Evolutionary conservation across 2,113 vertebrate species (phyloP).

Genomic region (Paratilapia polleni): DNA sequence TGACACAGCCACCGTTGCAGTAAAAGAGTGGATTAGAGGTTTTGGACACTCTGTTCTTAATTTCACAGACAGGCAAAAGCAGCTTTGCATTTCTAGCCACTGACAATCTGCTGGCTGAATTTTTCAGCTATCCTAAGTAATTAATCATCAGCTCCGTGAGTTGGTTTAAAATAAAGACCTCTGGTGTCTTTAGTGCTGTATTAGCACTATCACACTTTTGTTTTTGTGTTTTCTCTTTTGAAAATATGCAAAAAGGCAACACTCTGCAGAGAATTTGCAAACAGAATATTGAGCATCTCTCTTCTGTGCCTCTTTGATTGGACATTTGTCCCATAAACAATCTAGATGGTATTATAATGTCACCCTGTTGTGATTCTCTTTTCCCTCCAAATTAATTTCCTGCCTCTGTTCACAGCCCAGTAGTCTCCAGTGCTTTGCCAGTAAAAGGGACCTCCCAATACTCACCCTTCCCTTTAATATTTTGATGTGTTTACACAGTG

Average conservation of each 20-base stretch:
- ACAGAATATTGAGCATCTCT: no score
- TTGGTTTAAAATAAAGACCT: not conserved
- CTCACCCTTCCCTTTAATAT: constrained; percentile 87
- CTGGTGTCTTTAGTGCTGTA: not conserved
- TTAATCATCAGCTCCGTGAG: not conserved
- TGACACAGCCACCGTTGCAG: not conserved
- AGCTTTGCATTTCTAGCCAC: no score
- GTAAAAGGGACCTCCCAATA: constrained; percentile 85
- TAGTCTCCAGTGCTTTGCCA: constrained; percentile 83
- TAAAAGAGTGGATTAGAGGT: not conserved
- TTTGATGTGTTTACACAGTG: constrained; percentile 79
- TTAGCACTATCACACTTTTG: not conserved
- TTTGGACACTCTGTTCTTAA: not conserved
- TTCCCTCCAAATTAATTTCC: not conserved
- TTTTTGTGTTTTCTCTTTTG: not conserved
- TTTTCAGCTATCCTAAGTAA: not conserved
- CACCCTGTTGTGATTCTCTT: not conserved
- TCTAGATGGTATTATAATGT: not conserved
- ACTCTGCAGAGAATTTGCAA: not conserved
- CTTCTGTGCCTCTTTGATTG: not conserved
- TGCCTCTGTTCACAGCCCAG: constrained; percentile 74
- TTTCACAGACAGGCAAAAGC: no score
- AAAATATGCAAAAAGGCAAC: not conserved
- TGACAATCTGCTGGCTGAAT: not conserved
- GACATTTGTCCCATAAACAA: not conserved